Base-by-base conservation (phyloP, 2,113 vertebrate genomes). In the Gadus macrocephalus region DNA sequence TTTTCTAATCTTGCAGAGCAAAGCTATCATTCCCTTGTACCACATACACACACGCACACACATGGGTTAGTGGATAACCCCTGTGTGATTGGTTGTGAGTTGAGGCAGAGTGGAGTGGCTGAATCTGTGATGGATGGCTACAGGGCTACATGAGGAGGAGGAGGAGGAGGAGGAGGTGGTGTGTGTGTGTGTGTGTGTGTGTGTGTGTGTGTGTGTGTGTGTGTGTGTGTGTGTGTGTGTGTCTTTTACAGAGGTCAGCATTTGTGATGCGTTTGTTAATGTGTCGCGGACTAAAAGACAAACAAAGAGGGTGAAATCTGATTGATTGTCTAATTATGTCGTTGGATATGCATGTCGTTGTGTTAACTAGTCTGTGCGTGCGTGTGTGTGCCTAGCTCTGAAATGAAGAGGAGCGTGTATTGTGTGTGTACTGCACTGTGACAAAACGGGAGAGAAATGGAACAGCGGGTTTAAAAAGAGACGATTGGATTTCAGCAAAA, bases 401-500 rank as follows among this genome's bases (percentile, higher is more conserved):
- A 76, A 82, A 70, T 69, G 74, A 75, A 72, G 80, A 79, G 81
- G 83, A 80, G 85, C 4, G 27, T 73, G 76, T 73, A 73, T 87
- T 87, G 81, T 87, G 78, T 82, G 86, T 73, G 73, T 85, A 85
- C 78, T 76, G 85, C 80, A 79, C 78, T 89, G 86, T 88, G 84
- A 86, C 86, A 89, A 84, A 88, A 87, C 82, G 81, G 78, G 79
- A 85, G 77, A 80, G 82, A 84, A 88, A 88, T 86, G 82, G 84
- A 90, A 90, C 83, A 87, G 83, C 79, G 69, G 86, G 73, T 89
- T 87, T 86, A 64, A 84, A 84, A 88, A 85, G 78, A 86, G 79
- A 70, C 84, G 85, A 90, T 90, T 90, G 85, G 85, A 88, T 90
- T 87, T 86, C 69, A 60, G 78, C 71, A 63, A 78, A 35, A 83